Evolutionary conservation across 2,113 vertebrate species (phyloP), one percentile per base, ranked within the genome.

Genomic region (Neofelis nebulosa): DNA sequence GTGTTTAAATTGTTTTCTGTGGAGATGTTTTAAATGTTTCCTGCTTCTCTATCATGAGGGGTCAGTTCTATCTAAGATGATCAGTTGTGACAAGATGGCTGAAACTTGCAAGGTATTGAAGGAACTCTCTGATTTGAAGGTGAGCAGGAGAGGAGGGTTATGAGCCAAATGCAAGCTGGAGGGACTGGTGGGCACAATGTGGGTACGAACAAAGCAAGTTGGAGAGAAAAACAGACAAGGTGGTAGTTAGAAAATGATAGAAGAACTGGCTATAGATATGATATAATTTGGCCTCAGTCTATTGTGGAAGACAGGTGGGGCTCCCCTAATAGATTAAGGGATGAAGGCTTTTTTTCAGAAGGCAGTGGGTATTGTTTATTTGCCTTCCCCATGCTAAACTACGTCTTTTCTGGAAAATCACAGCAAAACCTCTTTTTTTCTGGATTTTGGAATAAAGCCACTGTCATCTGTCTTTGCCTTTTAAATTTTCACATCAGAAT

Each of bases 301-400:
- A 41, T 52, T 31, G 23, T 4, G 29, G 48, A 41, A 41, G 14
- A 16, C 12, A 6, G 7, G n/a, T 2, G 4, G 7, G 3, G 3
- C 12, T 15, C 48, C 38, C 21, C n/a, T 16, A 31, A 23, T 27
- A 36, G 31, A 15, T 16, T 41, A 85, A 69, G 9, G n/a, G 38
- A 2, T 63, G 27, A 21, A 2, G 19, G 23, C 7, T 92, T 95
- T 80, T 80, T 36, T 57, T 93, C 14, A 14, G 38, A 94, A 57
- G 50, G 36, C 9, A 0, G 4, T 33, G 6, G 7, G 78, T 11
- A 29, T 29, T 7, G 2, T 38, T 25, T 45, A 33, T 57, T 68
- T 66, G 68, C 29, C 38, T 92, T 89, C 86, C 16, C 36, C 16
- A 91, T 36, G 4, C 29, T 14, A 61, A 71, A 65, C 41, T 12